Base-by-base conservation (phyloP, 2,113 vertebrate species). In the Pseudois nayaur region DNA sequence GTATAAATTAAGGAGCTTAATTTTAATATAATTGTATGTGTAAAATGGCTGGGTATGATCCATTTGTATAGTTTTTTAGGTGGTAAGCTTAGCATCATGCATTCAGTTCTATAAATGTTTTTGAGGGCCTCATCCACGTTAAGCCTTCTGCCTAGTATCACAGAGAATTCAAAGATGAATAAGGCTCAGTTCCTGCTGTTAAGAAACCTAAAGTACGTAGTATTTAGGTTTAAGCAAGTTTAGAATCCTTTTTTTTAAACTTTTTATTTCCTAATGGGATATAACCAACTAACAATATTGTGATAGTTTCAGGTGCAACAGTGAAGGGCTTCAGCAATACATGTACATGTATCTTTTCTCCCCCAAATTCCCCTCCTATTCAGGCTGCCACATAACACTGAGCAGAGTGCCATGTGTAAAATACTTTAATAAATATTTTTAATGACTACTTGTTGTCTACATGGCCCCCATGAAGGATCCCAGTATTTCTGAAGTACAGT, bases 1-100 rank as follows among this genome's bases (percentile, higher is more conserved):
- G 36, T 54, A 29, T 88, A 79, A 57, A 83, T 84, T 57, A 85
- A 94, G 57, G 74, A 89, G 89, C n/a, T 96, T 89, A 95, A 91
- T 95, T 98, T 97, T 67, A 96, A 52, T 93, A 76, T 87, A 87
- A 88, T 67, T 93, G n/a, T 25, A 52, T 95, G 17, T 78, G 16
- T 89, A 62, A 87, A 95, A 71, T 94, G 8, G 90, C 29, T 92
- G 78, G 40, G 40, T 84, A 17, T 50, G 7, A 95, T 82, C 33
- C 59, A 86, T 43, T 87, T 9, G 10, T 62, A n/a, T 48, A 23
- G n/a, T 36, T 64, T 95, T 96, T 87, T 87, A 88, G 83, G 59
- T 48, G 88, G 25, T 14, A 91, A 45, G 54, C 88, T 89, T 95
- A 96, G n/a, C 50, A 29, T 81, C 25, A 50, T 93, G 0, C 7